A percentile compares a stretch with the other conserved stretches of the same genome.
phyloP scores from a whole-genome alignment of 2,113 vertebrate genomes.

The cattle (Bos taurus) region ARS-UCD2.0 NC_037330.1:2929501-2930000 shows the following conservation, averaged over 20 bases:
- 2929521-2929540: neutral
- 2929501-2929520: neutral
- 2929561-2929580: neutral
- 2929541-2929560: neutral
- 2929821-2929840: neutral
- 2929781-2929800: neutral
- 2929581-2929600: neutral
- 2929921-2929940: no score
- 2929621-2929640: neutral
- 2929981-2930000: no score
- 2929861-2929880: no score
- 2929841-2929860: neutral
- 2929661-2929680: neutral
- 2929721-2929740: neutral
- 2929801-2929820: neutral
- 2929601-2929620: neutral
- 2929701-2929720: neutral
- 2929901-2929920: no score
- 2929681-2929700: neutral
- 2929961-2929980: no score
- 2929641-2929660: neutral
- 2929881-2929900: no score
- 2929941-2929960: no score
- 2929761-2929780: neutral
- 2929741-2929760: neutral